Base-by-base conservation (phyloP, 2,797 vertebrate species). In the Characodon lateralis region DNA sequence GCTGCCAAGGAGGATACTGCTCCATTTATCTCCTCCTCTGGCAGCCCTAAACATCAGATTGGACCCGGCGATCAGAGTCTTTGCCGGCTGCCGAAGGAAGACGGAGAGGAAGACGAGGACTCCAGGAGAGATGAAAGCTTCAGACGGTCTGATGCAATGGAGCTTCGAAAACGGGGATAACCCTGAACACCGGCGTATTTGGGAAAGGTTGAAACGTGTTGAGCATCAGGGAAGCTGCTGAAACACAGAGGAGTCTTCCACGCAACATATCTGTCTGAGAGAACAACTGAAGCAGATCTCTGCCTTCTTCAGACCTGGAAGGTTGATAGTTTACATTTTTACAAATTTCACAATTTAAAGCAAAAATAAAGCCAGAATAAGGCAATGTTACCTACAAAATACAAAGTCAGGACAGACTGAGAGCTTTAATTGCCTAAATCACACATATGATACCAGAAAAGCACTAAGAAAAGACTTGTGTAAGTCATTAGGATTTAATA, bases 21-120 rank as follows among this genome's bases (percentile, higher is more conserved):
- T 80, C 78, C 83, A 84, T 90, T 84, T 83, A 89, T 89, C 87
- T 91, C 59, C 80, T 87, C 73, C 81, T 88, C 84, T 77, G 83
- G 87, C 88, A 86, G 74, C 72, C 56, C 78, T 61, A 78, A 7
- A 71, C 73, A 5, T 79, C 81, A 61, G 77, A 85, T 82, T 22
- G 73, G 72, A 78, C 73, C 63, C 20, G 7, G 41, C 70, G 76
- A 88, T 72, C 68, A 81, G 80, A 76, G 31, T 22, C 66, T 22
- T 28, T 4, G 68, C 46, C 58, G 72, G 73, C 72, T 48, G 41
- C 78, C 35, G 74, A 84, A 66, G 50, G 13, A 69, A 68, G 51
- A 63, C 77, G n/a, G 75, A 55, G 51, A 66, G 51, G 75, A 80
- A 13, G 58, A 69, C 31, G 74, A 82, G 76, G 63, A 59, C 7